These are phyloP conservation scores for Diloba caeruleocephala DNA, from an alignment of 2,888 invertebrate genomes.

Conservation along the genomic window DNA sequence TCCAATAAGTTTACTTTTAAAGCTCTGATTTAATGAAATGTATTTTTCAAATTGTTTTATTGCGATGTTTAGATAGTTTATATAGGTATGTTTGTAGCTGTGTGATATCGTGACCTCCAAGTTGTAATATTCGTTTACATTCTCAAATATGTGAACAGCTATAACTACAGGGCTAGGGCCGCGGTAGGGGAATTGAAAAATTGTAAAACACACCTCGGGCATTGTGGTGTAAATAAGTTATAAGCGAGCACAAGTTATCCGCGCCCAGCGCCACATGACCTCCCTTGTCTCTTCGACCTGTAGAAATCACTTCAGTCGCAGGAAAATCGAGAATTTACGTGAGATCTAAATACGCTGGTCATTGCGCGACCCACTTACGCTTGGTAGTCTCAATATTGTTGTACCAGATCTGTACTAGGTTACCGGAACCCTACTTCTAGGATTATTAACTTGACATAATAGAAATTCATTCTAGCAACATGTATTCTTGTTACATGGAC, in stretches of 20 bases:
- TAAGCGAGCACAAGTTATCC: conserved; percentile 76
- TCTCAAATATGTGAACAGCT: conserved; percentile 59
- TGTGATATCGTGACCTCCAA: conserved; percentile 57
- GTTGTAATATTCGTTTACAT: conserved; percentile 58
- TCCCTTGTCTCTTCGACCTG: conserved; percentile 59
- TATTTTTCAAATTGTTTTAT: conserved; percentile 38
- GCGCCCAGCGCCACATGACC: conserved; percentile 63
- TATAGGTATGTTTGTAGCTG: conserved; percentile 39
- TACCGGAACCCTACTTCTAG: conserved; percentile 71
- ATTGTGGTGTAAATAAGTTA: conserved; percentile 85
- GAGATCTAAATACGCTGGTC: conserved; percentile 68
- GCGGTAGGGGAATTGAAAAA: conserved; percentile 72
- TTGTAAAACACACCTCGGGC: conserved; percentile 77
- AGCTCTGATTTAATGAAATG: neutral
- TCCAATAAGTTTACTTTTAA: conserved; percentile 7
- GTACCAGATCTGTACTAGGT: conserved; percentile 77
- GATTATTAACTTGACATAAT: conserved; percentile 73
- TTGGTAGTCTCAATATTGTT: conserved; percentile 78
- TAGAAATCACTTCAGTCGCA: conserved; percentile 53
- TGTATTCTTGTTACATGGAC: conserved; percentile 16
- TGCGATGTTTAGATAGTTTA: conserved; percentile 19
- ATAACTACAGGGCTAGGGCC: conserved; percentile 57
- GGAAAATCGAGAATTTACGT: conserved; percentile 67
- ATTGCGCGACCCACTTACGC: conserved; percentile 78
- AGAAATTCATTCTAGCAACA: conserved; percentile 52